A percentile compares a stretch with the other conserved stretches of the same genome.
phyloP scores from a whole-genome alignment of 2,113 vertebrate genomes.

The Laticauda laticaudata region DNA sequence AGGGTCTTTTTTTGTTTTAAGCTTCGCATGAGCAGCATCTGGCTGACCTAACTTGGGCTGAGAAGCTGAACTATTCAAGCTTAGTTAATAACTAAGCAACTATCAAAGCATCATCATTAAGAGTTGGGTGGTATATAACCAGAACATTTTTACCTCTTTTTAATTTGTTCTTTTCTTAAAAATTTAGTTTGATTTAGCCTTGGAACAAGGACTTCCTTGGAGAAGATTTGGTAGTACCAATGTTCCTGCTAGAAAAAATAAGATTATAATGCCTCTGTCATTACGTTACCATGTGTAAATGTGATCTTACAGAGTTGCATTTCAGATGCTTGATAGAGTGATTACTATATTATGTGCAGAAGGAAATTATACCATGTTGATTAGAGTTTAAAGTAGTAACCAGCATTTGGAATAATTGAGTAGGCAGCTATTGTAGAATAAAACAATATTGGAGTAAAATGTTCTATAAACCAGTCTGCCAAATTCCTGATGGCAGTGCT shows the following conservation, averaged over 20 bases:
- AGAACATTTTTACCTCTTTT: background rate
- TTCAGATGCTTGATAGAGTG: background rate
- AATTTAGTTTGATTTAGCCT: background rate
- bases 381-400: background rate
- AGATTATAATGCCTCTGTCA: background rate
- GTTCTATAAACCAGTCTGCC: background rate
- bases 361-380: background rate
- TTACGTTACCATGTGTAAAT: background rate
- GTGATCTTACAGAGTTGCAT: background rate
- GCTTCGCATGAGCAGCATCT: background rate
- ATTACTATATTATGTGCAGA: background rate
- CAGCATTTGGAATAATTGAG: background rate
- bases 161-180: background rate
- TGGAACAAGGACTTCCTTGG: background rate
- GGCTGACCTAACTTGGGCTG: background rate
- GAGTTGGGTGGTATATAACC: background rate
- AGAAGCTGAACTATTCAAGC: background rate
- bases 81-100: background rate
- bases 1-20: background rate
- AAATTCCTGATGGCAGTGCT: background rate
- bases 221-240: background rate
- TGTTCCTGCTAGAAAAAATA: background rate
- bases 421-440: background rate
- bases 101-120: background rate
- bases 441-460: background rate